A percentile compares a stretch with the other conserved stretches of the same genome.
phyloP scores from a whole-genome alignment of 2,113 vertebrate species.

The Sterna hirundo region DNA sequence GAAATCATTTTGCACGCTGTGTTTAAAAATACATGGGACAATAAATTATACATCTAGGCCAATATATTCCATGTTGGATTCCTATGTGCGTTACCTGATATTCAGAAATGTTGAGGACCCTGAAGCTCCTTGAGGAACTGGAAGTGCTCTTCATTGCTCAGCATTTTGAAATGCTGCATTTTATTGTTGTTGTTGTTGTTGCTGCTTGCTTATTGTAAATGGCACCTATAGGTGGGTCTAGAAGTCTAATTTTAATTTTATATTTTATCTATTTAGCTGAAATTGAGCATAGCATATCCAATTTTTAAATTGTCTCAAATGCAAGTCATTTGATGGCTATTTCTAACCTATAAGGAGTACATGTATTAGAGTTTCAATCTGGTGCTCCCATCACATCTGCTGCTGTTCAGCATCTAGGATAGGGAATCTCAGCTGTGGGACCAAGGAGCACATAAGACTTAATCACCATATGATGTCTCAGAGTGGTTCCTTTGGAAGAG shows the following conservation, averaged over 20 bases:
- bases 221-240: background rate
- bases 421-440: background rate
- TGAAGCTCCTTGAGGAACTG: background rate
- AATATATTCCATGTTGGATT: background rate
- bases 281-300: background rate
- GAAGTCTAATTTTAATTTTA: background rate
- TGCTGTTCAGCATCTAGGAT: background rate
- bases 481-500: background rate
- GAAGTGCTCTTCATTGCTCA: background rate
- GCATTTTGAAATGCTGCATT: background rate
- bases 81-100: rapidly evolving
- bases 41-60: slow-evolving; percentile 18
- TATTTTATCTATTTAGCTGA: background rate
- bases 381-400: background rate
- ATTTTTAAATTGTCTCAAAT: background rate
- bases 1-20: background rate
- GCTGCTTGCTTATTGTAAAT: background rate
- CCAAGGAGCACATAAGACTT: background rate
- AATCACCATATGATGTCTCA: background rate
- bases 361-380: background rate
- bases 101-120: background rate
- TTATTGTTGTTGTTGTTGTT: background rate
- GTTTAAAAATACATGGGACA: slow-evolving; percentile 42
- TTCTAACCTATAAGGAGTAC: background rate
- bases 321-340: background rate